These are phyloP conservation scores for Danaus melanippus DNA, from an alignment of 1,140 invertebrate genomes.

Conservation along the genomic window DNA sequence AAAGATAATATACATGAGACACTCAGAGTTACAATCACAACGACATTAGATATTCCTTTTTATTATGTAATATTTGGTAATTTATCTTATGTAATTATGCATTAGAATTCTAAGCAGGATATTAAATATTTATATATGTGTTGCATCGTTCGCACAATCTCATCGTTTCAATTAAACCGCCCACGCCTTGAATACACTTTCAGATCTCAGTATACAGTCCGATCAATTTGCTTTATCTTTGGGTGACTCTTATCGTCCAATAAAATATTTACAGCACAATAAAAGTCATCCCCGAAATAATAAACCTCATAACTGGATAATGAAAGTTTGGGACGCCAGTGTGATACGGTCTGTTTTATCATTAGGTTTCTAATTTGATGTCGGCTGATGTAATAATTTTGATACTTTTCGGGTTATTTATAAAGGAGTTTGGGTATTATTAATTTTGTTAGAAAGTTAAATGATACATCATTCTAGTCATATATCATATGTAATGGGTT, in stretches of 20 bases:
- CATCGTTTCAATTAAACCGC: conserved; percentile 56
- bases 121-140: conserved; percentile 53
- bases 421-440: conserved; percentile 7
- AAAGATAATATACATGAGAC: neutral
- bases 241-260: conserved; percentile 49
- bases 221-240: conserved; percentile 66
- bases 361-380: conserved; percentile 17
- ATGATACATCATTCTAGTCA: too few relatives aligned
- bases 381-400: conserved; percentile 15
- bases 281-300: conserved; percentile 60
- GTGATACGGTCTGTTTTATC: conserved; percentile 13
- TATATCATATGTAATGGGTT: too few relatives aligned
- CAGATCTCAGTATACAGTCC: conserved; percentile 35
- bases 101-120: conserved; percentile 29
- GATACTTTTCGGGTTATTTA: conserved; percentile 13
- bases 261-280: conserved; percentile 69
- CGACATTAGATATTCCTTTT: too few relatives aligned
- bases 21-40: too few relatives aligned
- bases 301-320: conserved; percentile 60
- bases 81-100: conserved; percentile 47
- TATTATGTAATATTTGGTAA: conserved; percentile 15
- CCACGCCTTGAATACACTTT: conserved; percentile 51
- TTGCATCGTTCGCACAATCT: conserved; percentile 48
- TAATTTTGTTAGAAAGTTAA: neutral
- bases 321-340: conserved; percentile 17